Evolutionary conservation across 1,140 invertebrate species (phyloP), one percentile per base, ranked within the genome.

Genomic region (Bombus waltoni): DNA sequence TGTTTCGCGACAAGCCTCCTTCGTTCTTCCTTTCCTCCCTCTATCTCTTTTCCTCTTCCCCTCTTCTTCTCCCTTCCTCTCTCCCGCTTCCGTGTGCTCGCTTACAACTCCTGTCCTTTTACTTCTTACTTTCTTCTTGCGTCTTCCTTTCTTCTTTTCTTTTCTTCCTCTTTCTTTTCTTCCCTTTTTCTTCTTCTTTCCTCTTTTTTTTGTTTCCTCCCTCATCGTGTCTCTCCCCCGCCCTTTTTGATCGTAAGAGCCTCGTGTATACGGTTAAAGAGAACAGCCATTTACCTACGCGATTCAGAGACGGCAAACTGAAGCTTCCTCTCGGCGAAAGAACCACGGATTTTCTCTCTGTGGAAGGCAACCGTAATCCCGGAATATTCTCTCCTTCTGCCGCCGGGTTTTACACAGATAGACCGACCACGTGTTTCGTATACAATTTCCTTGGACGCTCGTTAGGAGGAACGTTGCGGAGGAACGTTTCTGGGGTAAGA

Each of bases 251-350:
- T 32, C 62, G 68, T 78, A 44, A 68, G 28, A 59, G 59, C 32
- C 47, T 78, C 86, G 70, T 70, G 68, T 83, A 81, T 68, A 47
- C 62, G 72, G 77, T 62, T 80, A 86, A 68, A 81, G 81, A 82
- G 70, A 87, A 91, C 81, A 88, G 90, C 75, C 82, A 90, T 89
- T 89, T 90, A 87, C 75, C 66, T 87, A 89, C 87, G 88, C 86
- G 85, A 74, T 85, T 79, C 79, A 76, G 66, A 85, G 44, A 87
- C 71, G 74, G 70, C 82, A 89, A 89, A 90, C 86, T 57, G 79
- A 70, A 74, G 79, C 75, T 78, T 84, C 81, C 65, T 74, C 35
- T 42, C n/a, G 28, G 10, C 11, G 44, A 71, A 76, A 74, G 59
- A 47, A 47, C 57, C 53, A 25, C 38, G 73, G 57, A 66, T 71